These are phyloP conservation scores for Stichopus horrens DNA, from an alignment of 53 echinoderm and acorn worm genomes.

Conservation along the genomic window DNA sequence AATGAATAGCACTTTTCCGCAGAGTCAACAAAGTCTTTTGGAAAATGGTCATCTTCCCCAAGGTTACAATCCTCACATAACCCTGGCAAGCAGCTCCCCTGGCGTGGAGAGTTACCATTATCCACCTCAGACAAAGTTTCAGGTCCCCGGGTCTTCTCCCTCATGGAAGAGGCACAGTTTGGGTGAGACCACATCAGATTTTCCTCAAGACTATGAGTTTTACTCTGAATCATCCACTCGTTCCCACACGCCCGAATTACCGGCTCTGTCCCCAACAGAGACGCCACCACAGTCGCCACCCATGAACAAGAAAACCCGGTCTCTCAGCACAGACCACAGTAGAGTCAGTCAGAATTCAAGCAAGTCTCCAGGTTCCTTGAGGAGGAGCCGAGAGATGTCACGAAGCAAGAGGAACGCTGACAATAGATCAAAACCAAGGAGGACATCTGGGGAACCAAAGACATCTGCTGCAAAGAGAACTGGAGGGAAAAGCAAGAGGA, in stretches of 20 bases:
- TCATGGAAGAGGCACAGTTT: neutral
- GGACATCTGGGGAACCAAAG: slow-evolving; percentile 53
- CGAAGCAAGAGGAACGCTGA: slow-evolving; percentile 43
- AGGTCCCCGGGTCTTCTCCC: neutral
- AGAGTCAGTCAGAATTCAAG: neutral
- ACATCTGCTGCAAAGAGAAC: slow-evolving; percentile 47
- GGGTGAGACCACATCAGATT: slow-evolving; percentile 49
- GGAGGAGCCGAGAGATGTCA: slow-evolving; percentile 37
- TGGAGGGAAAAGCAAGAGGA: slow-evolving; percentile 66
- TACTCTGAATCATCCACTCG: slow-evolving; percentile 76
- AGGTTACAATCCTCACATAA: slow-evolving; percentile 1
- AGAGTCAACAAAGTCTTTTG: neutral
- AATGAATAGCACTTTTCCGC: slow-evolving; percentile 23
- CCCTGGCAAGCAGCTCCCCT: neutral
- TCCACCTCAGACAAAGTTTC: neutral
- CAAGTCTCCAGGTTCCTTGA: neutral
- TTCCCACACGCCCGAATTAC: slow-evolving; percentile 85
- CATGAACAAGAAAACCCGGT: slow-evolving; percentile 44
- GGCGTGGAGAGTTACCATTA: neutral
- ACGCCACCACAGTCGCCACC: slow-evolving; percentile 69
- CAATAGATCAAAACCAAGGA: slow-evolving; percentile 47
- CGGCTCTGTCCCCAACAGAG: slow-evolving; percentile 87
- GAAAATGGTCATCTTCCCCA: neutral
- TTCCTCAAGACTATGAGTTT: slow-evolving; percentile 51
- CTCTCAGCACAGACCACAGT: slow-evolving; percentile 38